Percentiles rank a stretch among this genome's conserved stretches.
Conservation (phyloP, 2,797 vertebrate species). For the Danio jaintianensis region DNA sequence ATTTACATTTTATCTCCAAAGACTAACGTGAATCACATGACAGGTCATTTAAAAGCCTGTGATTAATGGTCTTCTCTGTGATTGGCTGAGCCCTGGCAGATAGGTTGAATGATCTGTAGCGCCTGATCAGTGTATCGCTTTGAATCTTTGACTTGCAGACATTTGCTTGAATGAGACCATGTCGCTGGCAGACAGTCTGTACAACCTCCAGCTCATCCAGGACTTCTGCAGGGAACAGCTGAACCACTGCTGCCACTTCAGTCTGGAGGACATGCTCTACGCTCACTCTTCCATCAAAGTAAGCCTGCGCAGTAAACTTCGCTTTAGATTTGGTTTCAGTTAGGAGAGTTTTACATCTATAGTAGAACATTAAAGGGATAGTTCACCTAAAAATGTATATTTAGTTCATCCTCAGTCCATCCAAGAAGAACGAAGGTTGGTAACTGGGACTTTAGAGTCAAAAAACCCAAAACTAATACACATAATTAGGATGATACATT, state of each 20-base stretch:
- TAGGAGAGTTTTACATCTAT: neutral
- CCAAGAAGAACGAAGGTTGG: no score
- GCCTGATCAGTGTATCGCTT: neutral
- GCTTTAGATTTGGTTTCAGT: neutral
- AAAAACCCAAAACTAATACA: no score
- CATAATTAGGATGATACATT: no score
- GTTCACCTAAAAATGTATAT: no score
- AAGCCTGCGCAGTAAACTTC: conserved; percentile 49
- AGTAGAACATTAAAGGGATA: neutral
- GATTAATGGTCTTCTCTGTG: conserved; percentile 52
- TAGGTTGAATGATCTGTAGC: neutral
- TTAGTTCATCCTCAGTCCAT: no score
- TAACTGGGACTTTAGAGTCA: no score
- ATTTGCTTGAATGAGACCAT: conserved; percentile 95
- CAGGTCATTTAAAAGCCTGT: conserved; percentile 7
- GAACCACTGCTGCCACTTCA: conserved; percentile 94
- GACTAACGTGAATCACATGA: conserved; percentile 27
- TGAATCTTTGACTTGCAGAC: conserved; percentile 76
- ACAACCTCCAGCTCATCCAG: conserved; percentile 94
- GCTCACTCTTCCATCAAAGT: conserved; percentile 94
- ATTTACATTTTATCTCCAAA: conserved; percentile 32
- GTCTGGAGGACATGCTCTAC: conserved; percentile 96
- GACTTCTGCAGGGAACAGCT: conserved; percentile 95
- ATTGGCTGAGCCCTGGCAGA: conserved; percentile 54
- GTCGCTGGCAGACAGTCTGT: conserved; percentile 92